phyloP scores from a whole-genome alignment of 2,113 vertebrate genomes.

The Sceloporus undulatus region DNA sequence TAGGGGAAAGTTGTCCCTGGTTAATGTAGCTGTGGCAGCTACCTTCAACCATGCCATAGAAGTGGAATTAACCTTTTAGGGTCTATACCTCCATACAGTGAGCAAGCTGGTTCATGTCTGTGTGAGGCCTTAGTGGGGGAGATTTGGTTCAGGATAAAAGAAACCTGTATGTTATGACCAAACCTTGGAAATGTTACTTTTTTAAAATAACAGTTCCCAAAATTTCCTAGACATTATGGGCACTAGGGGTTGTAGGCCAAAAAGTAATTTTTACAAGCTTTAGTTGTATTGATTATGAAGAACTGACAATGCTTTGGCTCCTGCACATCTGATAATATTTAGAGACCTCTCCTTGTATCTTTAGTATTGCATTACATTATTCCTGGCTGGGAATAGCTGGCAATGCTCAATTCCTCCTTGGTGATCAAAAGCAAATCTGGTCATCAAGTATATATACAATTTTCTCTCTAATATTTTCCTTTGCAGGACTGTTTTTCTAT shows the following conservation, averaged over 20 bases:
- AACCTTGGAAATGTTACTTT: too few relatives aligned
- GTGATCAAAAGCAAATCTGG: not conserved
- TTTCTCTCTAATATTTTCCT: not conserved
- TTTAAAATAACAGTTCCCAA: too few relatives aligned
- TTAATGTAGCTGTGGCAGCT: not conserved
- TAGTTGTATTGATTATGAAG: not conserved
- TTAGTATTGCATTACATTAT: not conserved
- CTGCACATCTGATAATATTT: not conserved
- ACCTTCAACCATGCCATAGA: too few relatives aligned
- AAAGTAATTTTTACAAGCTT: too few relatives aligned
- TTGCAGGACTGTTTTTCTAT: slow-evolving; percentile 92
- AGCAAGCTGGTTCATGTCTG: not conserved
- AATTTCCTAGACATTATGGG: too few relatives aligned
- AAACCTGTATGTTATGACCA: not conserved
- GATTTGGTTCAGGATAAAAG: not conserved
- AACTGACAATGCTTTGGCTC: not conserved
- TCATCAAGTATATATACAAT: not conserved
- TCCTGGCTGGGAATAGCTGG: not conserved
- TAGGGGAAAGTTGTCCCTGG: too few relatives aligned
- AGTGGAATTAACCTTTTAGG: not conserved
- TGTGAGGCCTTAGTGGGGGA: not conserved
- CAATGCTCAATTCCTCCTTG: not conserved
- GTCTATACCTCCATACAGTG: not conserved
- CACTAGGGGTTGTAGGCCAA: too few relatives aligned
- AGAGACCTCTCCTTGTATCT: not conserved